A percentile compares a stretch with the other conserved stretches of the same genome.
These are phyloP conservation scores for Bradynema listronoti DNA, from an alignment of 1,140 invertebrate species.

Conservation along the genomic window DNA sequence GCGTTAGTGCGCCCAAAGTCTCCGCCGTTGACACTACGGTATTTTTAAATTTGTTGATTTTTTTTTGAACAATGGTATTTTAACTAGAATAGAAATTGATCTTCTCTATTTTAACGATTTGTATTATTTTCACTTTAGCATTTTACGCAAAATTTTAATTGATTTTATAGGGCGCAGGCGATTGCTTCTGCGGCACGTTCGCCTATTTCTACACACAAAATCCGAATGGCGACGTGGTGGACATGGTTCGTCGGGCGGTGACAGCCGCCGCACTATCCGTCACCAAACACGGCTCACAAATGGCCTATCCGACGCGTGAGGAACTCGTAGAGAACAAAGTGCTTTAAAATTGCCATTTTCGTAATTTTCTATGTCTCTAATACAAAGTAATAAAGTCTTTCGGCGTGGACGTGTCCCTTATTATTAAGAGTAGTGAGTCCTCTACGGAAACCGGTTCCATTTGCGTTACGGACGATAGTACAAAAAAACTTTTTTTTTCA, in stretches of 20 bases:
- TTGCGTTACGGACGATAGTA: slow-evolving; percentile 23
- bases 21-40: slow-evolving; percentile 45
- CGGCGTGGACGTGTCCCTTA: slow-evolving; percentile 65
- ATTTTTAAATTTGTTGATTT: neutral
- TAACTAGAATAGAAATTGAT: too few species aligned
- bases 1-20: slow-evolving; percentile 47
- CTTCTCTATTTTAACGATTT: too few species aligned
- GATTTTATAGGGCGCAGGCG: slow-evolving; percentile 38
- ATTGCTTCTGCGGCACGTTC: slow-evolving; percentile 45
- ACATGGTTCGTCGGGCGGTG: slow-evolving; percentile 13
- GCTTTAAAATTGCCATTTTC: slow-evolving; percentile 8
- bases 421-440: slow-evolving; percentile 21
- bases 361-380: neutral
- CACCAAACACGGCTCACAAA: slow-evolving; percentile 36
- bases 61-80: too few species aligned
- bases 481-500: slow-evolving; percentile 4
- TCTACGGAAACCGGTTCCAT: slow-evolving; percentile 27
- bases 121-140: neutral
- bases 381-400: slow-evolving; percentile 59
- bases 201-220: slow-evolving; percentile 34
- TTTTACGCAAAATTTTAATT: slow-evolving; percentile 20
- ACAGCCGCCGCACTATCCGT: slow-evolving; percentile 36
- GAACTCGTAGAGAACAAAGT: slow-evolving; percentile 32
- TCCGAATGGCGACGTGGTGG: slow-evolving; percentile 9
- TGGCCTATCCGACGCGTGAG: slow-evolving; percentile 37